Base-by-base conservation (phyloP, 2,797 vertebrate genomes). In the Molossus molossus region DNA sequence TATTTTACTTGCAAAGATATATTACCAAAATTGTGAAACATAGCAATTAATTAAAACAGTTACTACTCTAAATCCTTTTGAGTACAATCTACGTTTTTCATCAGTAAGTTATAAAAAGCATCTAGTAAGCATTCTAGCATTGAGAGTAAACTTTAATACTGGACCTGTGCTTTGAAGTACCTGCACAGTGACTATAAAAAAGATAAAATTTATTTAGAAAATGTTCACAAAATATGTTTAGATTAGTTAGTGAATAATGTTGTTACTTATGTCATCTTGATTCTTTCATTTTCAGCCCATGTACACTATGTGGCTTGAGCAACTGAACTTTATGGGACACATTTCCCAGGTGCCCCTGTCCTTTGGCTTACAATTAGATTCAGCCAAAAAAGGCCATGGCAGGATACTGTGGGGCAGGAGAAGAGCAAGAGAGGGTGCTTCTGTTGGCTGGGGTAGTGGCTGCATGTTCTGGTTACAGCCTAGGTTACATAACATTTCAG, bases 1-100 rank as follows among this genome's bases (percentile, higher is more conserved):
- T 76, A 89, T 96, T 97, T 96, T 90, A 92, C 77, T 94, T 90
- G 14, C 40, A 94, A 92, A 90, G 23, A 69, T 76, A 72, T 37
- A 91, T 87, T 90, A 67, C 18, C 23, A 1, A 7, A 90, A 89
- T 92, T 96, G 14, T 85, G 27, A 84, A 94, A 88, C 14, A 83
- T 15, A 73, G 25, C 4, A 76, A 83, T 88, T 94, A 92, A 95
- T 96, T 91, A 92, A 79, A 96, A 93, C 72, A 83, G 0, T 64
- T 77, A 23, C 79, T 29, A 84, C 15, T 83, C 18, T 15, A 87
- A 95, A 75, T 91, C 14, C 62, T 83, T 94, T 76, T 89, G 15
- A 76, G 67, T 87, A 53, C 0, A 83, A 85, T 55, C 18, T 40
- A 58, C 14, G 53, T 92, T 75, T 88, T 80, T 94, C 15, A 60